Conservation (phyloP, 2,113 vertebrate genomes). For the Harpagus bidentatus region DNA sequence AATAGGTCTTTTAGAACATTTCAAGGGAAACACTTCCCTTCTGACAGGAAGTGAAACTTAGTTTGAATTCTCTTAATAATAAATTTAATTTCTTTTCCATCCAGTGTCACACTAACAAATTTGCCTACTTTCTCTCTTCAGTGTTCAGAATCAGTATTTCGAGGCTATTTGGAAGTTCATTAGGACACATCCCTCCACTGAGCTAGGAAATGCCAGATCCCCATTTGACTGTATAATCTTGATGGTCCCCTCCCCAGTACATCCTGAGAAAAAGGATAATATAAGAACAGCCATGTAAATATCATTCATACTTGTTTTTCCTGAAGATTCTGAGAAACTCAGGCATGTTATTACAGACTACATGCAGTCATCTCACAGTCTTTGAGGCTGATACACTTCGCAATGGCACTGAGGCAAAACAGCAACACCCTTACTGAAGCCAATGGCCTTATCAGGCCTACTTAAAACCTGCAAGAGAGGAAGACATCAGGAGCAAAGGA, state of each 20-base stretch:
- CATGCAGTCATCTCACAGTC: not conserved
- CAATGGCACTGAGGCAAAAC: not conserved
- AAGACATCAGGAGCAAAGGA: not conserved
- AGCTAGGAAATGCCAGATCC: not conserved
- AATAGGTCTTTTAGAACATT: not conserved
- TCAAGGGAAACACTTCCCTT: not conserved
- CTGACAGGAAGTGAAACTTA: not conserved
- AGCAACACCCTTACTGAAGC: not conserved
- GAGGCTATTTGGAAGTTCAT: not conserved
- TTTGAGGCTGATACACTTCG: not conserved
- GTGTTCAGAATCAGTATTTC: not conserved
- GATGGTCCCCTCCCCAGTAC: not conserved
- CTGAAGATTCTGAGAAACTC: not conserved
- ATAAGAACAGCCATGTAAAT: not conserved
- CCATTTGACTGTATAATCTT: not conserved
- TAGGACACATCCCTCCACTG: not conserved
- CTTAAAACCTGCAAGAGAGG: not conserved
- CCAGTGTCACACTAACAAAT: not conserved
- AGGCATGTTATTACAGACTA: not conserved
- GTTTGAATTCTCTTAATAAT: not conserved
- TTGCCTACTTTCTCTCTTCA: not conserved
- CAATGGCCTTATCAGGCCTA: not conserved
- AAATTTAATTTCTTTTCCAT: not conserved
- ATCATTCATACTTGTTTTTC: not conserved
- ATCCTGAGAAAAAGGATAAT: not conserved